Evolutionary conservation across 2,888 invertebrate genomes (phyloP).

Genomic region (Mimumesa dahlbomi): DNA sequence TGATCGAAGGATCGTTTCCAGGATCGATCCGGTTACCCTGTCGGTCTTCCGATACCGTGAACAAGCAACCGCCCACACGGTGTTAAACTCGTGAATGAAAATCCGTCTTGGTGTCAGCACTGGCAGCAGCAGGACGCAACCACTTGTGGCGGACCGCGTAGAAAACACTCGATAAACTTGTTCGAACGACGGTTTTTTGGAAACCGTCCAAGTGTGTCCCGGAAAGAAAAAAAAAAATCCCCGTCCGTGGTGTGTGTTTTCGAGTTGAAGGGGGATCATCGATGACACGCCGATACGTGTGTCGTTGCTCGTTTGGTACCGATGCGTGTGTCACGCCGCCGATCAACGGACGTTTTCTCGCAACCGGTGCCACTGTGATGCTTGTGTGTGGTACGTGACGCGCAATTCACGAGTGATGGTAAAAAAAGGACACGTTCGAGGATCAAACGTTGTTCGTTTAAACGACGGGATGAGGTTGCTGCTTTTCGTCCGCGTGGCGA

Average conservation of each 20-base stretch:
- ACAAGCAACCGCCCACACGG: not conserved
- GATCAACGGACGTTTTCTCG: constrained; percentile 6
- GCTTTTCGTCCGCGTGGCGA: constrained; percentile 17
- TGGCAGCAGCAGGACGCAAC: constrained; percentile 72
- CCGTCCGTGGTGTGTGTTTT: too few species aligned
- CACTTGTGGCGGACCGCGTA: constrained; percentile 74
- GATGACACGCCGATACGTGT: constrained; percentile 26
- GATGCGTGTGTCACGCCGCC: constrained; percentile 33
- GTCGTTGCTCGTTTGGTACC: constrained; percentile 2
- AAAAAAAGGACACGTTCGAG: constrained; percentile 22
- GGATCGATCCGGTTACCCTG: constrained; percentile 9
- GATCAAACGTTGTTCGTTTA: too few species aligned
- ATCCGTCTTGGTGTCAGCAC: constrained; percentile 17
- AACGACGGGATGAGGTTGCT: constrained; percentile 30
- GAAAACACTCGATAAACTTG: constrained; percentile 18
- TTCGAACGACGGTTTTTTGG: constrained; percentile 19
- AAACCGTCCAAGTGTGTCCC: constrained; percentile 34
- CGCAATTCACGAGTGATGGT: constrained; percentile 44
- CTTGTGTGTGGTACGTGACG: constrained; percentile 37
- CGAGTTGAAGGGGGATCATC: constrained; percentile 23
- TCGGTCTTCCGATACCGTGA: not conserved
- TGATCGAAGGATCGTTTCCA: constrained; percentile 16
- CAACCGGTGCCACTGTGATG: constrained; percentile 20
- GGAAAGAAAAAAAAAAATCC: constrained; percentile 5
- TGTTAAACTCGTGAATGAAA: not conserved